Conservation (phyloP, 2,888 invertebrate genomes). For the Philereme transversata region DNA sequence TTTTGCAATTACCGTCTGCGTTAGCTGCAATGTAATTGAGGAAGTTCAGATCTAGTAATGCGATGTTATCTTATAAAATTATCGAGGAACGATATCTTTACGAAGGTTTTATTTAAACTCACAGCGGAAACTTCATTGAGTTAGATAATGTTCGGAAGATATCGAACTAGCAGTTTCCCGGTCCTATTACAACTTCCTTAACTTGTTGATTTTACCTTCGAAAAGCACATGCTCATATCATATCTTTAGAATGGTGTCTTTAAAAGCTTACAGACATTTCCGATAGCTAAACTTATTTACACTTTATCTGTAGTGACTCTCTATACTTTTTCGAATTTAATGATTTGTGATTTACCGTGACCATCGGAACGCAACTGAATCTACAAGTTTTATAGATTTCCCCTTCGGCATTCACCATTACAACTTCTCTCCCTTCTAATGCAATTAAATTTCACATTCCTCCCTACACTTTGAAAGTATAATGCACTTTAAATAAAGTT, state of each 20-base stretch:
- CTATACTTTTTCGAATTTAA: too few species aligned
- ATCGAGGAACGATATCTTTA: conserved; percentile 44
- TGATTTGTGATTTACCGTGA: too few species aligned
- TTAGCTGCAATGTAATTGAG: conserved; percentile 43
- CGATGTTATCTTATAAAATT: conserved; percentile 47
- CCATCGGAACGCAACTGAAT: too few species aligned
- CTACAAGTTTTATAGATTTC: too few species aligned
- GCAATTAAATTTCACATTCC: too few species aligned
- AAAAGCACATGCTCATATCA: background rate
- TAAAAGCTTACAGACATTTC: background rate
- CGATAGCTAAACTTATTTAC: background rate
- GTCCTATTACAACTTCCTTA: conserved; percentile 21
- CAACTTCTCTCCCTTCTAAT: too few species aligned
- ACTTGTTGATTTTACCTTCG: conserved; percentile 8
- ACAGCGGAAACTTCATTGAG: conserved; percentile 23
- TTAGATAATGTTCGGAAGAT: conserved; percentile 21
- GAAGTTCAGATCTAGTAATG: conserved; percentile 47
- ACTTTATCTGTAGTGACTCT: too few species aligned
- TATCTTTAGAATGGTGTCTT: background rate
- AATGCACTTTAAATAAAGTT: conserved; percentile 23
- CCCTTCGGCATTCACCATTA: too few species aligned
- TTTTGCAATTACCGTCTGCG: conserved; percentile 29
- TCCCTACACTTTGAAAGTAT: too few species aligned
- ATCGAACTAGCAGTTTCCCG: conserved; percentile 19
- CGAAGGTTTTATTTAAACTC: conserved; percentile 23